phyloP scores from a whole-genome alignment of 2,888 invertebrate genomes.

The Clostera curtula region DNA sequence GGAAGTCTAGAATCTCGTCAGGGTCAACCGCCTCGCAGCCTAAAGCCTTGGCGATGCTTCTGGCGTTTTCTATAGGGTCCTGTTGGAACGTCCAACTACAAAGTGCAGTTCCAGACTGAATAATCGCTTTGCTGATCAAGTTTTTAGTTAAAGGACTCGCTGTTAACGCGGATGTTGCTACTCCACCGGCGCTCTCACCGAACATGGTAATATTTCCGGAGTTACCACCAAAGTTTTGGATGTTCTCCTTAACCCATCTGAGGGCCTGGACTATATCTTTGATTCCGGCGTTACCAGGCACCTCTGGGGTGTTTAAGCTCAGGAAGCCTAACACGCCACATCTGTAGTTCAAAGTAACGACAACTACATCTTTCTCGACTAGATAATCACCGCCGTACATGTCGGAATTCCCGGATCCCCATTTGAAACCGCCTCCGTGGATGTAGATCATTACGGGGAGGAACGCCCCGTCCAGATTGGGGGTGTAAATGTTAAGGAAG shows the following conservation, averaged over 20 bases:
- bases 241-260: slow-evolving; percentile 58
- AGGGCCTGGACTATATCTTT: slow-evolving; percentile 58
- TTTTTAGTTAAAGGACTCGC: slow-evolving; percentile 52
- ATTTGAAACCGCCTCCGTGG: slow-evolving; percentile 71
- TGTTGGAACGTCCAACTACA: slow-evolving; percentile 37
- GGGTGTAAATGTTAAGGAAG: slow-evolving; percentile 80
- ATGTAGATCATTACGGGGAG: slow-evolving; percentile 75
- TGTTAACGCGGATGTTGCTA: slow-evolving; percentile 38
- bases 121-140: slow-evolving; percentile 49
- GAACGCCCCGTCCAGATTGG: slow-evolving; percentile 65
- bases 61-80: slow-evolving; percentile 48
- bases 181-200: slow-evolving; percentile 55
- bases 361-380: slow-evolving; percentile 72
- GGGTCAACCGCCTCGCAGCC: slow-evolving; percentile 48
- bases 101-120: slow-evolving; percentile 53
- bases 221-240: slow-evolving; percentile 58
- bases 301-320: slow-evolving; percentile 55
- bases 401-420: slow-evolving; percentile 66
- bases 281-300: slow-evolving; percentile 62
- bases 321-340: slow-evolving; percentile 61
- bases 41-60: slow-evolving; percentile 34
- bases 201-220: slow-evolving; percentile 57
- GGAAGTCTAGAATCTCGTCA: slow-evolving; percentile 52
- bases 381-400: slow-evolving; percentile 69
- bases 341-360: slow-evolving; percentile 75